Base-by-base conservation (phyloP, 2,797 vertebrate species). In the Acanthurus leucopareius region DNA sequence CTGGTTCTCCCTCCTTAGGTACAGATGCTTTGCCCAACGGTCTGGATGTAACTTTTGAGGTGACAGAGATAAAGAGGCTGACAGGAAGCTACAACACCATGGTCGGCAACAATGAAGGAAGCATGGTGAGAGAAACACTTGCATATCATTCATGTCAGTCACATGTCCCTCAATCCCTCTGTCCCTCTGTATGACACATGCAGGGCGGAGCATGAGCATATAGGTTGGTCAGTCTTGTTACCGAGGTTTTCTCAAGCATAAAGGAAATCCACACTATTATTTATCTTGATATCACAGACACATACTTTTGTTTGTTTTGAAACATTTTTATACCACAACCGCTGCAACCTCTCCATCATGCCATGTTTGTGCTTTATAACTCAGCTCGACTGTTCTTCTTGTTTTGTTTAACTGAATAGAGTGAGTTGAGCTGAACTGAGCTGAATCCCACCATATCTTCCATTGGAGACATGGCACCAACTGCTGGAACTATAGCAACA, bases 71-170 rank as follows among this genome's bases (percentile, higher is more conserved):
- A 42, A 95, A 97, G 90, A 94, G 97, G 51, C 74, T 99, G 62
- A 98, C 98, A 0, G 98, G 98, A 73, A 99, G 97, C 78, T 99
- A 99, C 83, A 99, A 99, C 93, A 99, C 98, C 10, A 98, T 99
- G 97, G 98, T 99, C 38, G 98, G 98, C 70, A 99, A 99, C 94
- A 99, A 99, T 0, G 98, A 99, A 93, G 98, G 98, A 83, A 99
- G 97, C 77, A 99, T 99, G 98, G 98, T 99, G 94, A 70, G 97
- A 35, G 5, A 28, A 8, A 10, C 28, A 25, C 10, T 5, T 9
- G 6, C 19, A 19, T 15, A 40, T 7, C 51, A 40, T 0, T 63
- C 44, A 35, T 63, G 19, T 54, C 32, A 4, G 20, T 20, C 22
- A 20, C 28, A 10, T 58, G 49, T n/a, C n/a, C n/a, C n/a, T n/a